Evolutionary conservation across 2,797 vertebrate species (phyloP), one percentile per base, ranked within the genome.

Genomic region (Lindbergichthys nudifrons): DNA sequence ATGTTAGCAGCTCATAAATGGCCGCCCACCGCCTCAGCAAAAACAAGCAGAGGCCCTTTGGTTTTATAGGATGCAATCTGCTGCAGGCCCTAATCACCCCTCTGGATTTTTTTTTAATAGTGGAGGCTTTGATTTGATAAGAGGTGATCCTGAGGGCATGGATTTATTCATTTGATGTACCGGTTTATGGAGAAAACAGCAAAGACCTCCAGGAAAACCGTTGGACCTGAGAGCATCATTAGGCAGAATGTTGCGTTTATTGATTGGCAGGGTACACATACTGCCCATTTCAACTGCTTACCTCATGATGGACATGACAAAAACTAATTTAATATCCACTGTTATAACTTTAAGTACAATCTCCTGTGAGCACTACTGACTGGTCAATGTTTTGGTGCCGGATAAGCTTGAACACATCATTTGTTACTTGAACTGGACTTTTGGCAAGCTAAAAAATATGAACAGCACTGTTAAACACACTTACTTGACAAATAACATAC

Each of bases 1-100:
- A 78, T 91, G 91, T 92, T 93, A 90, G 83, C 89, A 87, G 88
- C 92, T 91, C 91, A 87, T 91, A 91, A 93, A 92, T 87, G 86
- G 84, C 80, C 67, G 82, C 83, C 88, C 89, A 90, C 84, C 68
- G 52, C 75, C 89, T 73, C 77, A 48, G 73, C 73, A 77, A 80
- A 90, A 88, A 90, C 88, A 86, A 75, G 77, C 65, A 3, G 32
- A 66, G 69, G 77, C 78, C 85, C 48, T 57, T 77, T 45, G 2
- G 57, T 64, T 86, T 86, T 80, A 80, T 77, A 76, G 21, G 69
- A 67, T 5, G 36, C 70, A 39, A 73, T 71, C 58, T 65, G 70
- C 67, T 50, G 63, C 13, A 45, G 51, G 75, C 57, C 58, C 76
- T 62, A 30, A 76, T 84, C 75, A 39, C 51, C 26, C 21, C 13